Base-by-base conservation (phyloP, 2,888 invertebrate genomes). In the Chloroclystis v-ata region DNA sequence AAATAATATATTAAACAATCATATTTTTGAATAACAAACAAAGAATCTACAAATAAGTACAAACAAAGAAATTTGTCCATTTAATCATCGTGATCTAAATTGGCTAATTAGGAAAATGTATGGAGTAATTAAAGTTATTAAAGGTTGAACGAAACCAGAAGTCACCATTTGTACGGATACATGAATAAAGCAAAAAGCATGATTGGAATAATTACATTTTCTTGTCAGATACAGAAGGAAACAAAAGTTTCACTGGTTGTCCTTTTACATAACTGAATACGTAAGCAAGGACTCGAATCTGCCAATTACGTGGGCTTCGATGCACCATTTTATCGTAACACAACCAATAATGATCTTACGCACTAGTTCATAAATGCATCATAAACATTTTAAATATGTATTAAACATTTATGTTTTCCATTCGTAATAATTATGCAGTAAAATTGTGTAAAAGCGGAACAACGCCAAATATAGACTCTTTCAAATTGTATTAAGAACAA, bases 191-290 rank as follows among this genome's bases (percentile, higher is more conserved):
- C 24, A 37, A 47, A 39, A 13, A 9, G 24, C 37, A 20, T 37
- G 37, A 10, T 35, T 9, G 30, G 10, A 38, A 16, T 30, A 44
- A 35, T 35, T 32, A 33, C 41, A 45, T 45, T 49, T 48, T 30
- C 32, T 41, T 25, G 7, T 9, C 30, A 40, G 28, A 42, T 32
- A 59, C 48, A 54, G 37, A 43, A 58, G 57, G 56, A 63, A 61
- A 60, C 55, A 63, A 47, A 61, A 54, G 57, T 56, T 47, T 55
- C 50, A 63, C 61, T 52, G 40, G 62, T 49, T 55, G 63, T 65
- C 67, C 66, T 69, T 69, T 61, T 57, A 63, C 62, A 61, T 65
- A 65, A 63, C 60, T 69, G 63, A 63, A 66, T 61, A 61, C 54
- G 47, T 63, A 61, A 64, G 60, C 66, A 63, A 71, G 67, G 67